Conservation (phyloP, 1,140 invertebrate species). For the Dolichoris vasculosae region DNA sequence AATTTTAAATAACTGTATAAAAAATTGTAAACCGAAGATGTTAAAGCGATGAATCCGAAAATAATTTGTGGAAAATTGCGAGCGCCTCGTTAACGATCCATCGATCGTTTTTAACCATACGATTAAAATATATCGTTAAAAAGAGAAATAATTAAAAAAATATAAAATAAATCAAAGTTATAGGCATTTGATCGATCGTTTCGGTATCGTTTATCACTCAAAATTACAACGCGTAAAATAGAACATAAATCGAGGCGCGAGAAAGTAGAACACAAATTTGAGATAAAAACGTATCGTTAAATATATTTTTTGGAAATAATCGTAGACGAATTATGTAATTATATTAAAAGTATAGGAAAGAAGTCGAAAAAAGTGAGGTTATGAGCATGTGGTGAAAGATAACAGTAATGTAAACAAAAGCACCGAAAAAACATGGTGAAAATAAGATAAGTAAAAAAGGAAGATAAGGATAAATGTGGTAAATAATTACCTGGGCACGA, state of each 20-base stretch:
- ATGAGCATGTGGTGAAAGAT: neutral
- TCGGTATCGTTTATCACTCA: neutral
- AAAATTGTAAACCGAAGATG: neutral
- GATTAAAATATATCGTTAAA: no score
- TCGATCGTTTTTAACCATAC: no score
- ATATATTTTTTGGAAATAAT: neutral
- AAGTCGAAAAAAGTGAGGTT: slow-evolving; percentile 25
- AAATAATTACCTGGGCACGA: slow-evolving; percentile 12
- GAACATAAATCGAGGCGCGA: no score
- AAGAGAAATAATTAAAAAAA: no score
- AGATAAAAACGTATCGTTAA: neutral
- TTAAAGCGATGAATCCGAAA: neutral
- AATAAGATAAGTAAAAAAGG: neutral
- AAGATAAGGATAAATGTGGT: neutral
- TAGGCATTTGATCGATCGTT: neutral
- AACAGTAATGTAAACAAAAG: slow-evolving; percentile 32
- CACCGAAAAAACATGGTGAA: neutral
- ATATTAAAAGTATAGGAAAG: slow-evolving; percentile 1
- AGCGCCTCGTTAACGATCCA: no score
- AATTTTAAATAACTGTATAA: neutral
- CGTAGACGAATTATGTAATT: neutral
- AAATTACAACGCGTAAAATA: no score
- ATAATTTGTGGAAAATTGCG: no score
- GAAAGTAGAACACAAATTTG: neutral
- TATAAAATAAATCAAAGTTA: neutral